Percentiles rank a stretch among this genome's conserved stretches.
These are phyloP conservation scores for Tanypteryx hageni DNA, from an alignment of 2,888 invertebrate species.

Conservation along the genomic window DNA sequence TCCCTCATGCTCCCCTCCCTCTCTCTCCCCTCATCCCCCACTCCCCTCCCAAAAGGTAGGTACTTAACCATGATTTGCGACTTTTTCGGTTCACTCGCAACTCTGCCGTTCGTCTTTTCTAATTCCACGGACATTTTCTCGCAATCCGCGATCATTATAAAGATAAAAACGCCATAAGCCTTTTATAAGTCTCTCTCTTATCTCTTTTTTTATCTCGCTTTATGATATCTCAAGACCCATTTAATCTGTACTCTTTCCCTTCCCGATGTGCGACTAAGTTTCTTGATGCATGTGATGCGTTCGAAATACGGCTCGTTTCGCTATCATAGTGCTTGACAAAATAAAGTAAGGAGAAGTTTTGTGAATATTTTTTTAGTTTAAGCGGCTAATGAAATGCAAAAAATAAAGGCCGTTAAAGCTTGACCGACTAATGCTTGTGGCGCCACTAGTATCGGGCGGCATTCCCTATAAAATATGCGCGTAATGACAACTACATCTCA, in stretches of 20 bases:
- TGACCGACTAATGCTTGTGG: too few species aligned
- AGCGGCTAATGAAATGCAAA: too few species aligned
- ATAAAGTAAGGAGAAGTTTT: background rate
- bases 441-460: too few species aligned
- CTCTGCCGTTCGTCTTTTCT: background rate
- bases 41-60: too few species aligned
- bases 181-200: background rate
- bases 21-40: background rate
- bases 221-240: background rate
- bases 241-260: background rate
- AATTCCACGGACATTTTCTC: background rate
- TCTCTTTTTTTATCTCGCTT: background rate
- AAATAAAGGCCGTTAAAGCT: too few species aligned
- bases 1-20: too few species aligned
- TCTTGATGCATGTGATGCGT: background rate
- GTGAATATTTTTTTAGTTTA: too few species aligned
- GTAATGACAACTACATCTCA: too few species aligned
- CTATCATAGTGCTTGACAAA: background rate
- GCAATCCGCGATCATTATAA: background rate
- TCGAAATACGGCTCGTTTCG: background rate
- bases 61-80: background rate
- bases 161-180: background rate
- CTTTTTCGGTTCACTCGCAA: background rate
- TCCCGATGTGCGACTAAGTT: background rate
- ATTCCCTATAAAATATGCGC: too few species aligned